Percentiles rank a stretch among this genome's conserved stretches.
These are phyloP conservation scores for Phenacoccus solenopsis DNA, from an alignment of 1,140 invertebrate species.

Conservation along the genomic window DNA sequence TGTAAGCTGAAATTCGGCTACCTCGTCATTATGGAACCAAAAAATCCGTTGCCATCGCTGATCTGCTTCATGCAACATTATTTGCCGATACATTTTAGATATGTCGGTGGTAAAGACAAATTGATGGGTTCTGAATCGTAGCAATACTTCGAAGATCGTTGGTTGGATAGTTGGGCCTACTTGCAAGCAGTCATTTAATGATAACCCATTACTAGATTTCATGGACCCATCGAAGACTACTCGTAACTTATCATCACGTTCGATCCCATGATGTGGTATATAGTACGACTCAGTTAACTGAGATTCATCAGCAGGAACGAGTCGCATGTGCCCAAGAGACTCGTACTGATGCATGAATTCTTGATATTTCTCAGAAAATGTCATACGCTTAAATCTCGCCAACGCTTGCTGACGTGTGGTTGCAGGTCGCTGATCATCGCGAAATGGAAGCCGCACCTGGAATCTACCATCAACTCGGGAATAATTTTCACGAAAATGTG, in stretches of 20 bases:
- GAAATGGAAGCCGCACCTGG: background rate
- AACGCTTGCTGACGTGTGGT: too few species aligned
- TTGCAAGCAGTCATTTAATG: constrained; percentile 32
- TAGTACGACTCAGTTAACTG: background rate
- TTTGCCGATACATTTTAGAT: constrained; percentile 35
- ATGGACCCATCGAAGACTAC: constrained; percentile 33
- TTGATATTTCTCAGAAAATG: constrained; percentile 23
- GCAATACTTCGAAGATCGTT: constrained; percentile 34
- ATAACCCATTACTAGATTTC: constrained; percentile 27
- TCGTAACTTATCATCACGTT: constrained; percentile 28
- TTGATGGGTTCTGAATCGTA: constrained; percentile 32
- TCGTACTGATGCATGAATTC: constrained; percentile 30
- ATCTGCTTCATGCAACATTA: constrained; percentile 31
- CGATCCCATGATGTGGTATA: constrained; percentile 16
- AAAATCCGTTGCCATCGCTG: constrained; percentile 34
- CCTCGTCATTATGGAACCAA: constrained; percentile 29
- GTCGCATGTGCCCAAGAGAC: constrained; percentile 27
- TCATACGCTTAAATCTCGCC: too few species aligned
- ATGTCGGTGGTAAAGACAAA: constrained; percentile 33
- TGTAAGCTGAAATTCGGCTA: constrained; percentile 30
- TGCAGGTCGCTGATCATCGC: too few species aligned
- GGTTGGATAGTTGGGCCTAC: constrained; percentile 30
- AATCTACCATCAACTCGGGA: background rate
- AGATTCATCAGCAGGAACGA: constrained; percentile 27
- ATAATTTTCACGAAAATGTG: background rate